Conservation (phyloP, 2,797 vertebrate species). For the Gallinago stenura region DNA sequence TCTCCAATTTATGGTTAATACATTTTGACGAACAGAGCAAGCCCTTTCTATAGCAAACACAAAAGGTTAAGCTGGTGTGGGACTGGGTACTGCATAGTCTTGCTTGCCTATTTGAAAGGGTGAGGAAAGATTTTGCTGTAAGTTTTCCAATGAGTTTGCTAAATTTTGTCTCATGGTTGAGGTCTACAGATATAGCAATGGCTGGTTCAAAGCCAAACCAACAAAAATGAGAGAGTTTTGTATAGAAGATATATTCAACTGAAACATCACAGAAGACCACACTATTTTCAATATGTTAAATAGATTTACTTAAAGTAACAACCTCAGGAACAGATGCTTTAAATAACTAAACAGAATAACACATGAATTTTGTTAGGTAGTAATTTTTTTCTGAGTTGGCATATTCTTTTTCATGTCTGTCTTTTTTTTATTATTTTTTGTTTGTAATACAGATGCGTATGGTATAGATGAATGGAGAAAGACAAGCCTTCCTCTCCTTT, state of each 20-base stretch:
- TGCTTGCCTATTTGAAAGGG: accelerated
- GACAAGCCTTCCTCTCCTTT: not conserved
- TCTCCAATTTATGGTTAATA: not conserved
- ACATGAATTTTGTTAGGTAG: not conserved
- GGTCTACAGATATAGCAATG: not conserved
- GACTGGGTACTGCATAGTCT: not conserved
- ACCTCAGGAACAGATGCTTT: not conserved
- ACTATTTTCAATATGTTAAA: not conserved
- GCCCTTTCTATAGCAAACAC: not conserved
- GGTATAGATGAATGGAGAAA: not conserved
- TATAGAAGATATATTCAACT: not conserved
- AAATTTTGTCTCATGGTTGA: not conserved
- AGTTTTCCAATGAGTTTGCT: constrained; percentile 5
- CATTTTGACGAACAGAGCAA: not conserved
- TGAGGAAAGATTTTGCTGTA: not conserved
- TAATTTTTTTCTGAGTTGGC: not conserved
- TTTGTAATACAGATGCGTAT: not conserved
- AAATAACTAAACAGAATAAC: not conserved
- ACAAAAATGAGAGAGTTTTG: not conserved
- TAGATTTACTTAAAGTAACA: not conserved
- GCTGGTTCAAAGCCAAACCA: constrained; percentile 47
- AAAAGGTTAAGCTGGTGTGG: not conserved
- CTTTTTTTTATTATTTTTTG: not conserved
- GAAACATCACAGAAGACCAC: not conserved
- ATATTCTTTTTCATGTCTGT: not conserved